These are phyloP conservation scores for Stigmatopora nigra DNA, from an alignment of 2,113 vertebrate species.

Conservation along the genomic window DNA sequence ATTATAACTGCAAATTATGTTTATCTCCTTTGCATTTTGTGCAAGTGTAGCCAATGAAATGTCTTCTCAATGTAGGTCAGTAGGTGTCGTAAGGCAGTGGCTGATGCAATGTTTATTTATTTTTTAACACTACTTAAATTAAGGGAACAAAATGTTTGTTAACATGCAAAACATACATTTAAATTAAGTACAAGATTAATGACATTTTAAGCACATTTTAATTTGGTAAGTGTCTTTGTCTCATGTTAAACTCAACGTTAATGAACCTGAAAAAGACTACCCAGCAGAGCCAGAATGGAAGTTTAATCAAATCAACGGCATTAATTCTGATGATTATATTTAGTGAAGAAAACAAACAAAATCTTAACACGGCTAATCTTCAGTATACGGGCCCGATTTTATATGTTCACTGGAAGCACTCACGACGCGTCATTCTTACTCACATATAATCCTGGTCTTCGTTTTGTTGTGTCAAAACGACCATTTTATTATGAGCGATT, in stretches of 20 bases:
- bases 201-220: neutral
- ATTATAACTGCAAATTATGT: neutral
- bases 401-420: neutral
- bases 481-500: slow-evolving; percentile 57
- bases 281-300: neutral
- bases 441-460: slow-evolving; percentile 72
- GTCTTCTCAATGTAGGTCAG: slow-evolving; percentile 2
- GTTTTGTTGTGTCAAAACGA: slow-evolving; percentile 64
- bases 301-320: neutral
- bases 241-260: neutral
- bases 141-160: neutral
- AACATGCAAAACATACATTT: neutral
- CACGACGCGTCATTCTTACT: slow-evolving; percentile 40
- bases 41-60: neutral
- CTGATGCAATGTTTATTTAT: slow-evolving; percentile 19
- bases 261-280: neutral
- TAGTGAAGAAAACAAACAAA: neutral
- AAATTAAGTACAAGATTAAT: neutral
- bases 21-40: neutral
- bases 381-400: neutral
- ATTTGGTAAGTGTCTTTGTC: neutral
- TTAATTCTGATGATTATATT: neutral
- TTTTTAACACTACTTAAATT: slow-evolving; percentile 4
- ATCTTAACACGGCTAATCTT: neutral
- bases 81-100: neutral